Evolutionary conservation across 2,888 invertebrate genomes (phyloP).

Genomic region (Melanophora roralis): DNA sequence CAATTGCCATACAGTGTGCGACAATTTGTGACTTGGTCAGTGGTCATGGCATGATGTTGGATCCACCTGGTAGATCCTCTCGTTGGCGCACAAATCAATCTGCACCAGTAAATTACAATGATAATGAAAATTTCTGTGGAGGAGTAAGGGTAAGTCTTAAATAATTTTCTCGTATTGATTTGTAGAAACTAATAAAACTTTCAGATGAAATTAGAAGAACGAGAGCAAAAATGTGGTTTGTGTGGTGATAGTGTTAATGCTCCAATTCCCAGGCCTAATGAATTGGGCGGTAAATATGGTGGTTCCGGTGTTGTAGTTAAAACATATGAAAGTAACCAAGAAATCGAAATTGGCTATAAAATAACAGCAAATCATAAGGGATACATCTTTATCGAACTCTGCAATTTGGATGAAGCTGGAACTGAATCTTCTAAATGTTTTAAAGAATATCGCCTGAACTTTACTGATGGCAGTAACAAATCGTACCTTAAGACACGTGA

Average conservation of each 20-base stretch:
- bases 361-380: constrained; percentile 79
- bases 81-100: constrained; percentile 78
- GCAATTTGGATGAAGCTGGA: constrained; percentile 76
- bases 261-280: constrained; percentile 78
- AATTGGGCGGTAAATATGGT: constrained; percentile 79
- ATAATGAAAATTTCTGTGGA: constrained; percentile 79
- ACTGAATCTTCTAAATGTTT: constrained; percentile 79
- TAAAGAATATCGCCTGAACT: constrained; percentile 72
- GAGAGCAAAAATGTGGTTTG: constrained; percentile 79
- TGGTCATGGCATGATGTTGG: constrained; percentile 79
- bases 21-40: constrained; percentile 33
- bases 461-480: constrained; percentile 70
- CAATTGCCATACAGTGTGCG: neutral
- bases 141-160: constrained; percentile 74
- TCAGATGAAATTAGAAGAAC: constrained; percentile 73
- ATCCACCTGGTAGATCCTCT: constrained; percentile 79
- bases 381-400: constrained; percentile 78
- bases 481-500: constrained; percentile 63
- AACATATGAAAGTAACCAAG: constrained; percentile 71
- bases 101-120: constrained; percentile 79
- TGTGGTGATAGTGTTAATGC: constrained; percentile 79
- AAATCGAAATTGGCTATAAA: constrained; percentile 69
- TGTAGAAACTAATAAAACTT: constrained; percentile 61
- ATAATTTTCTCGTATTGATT: too few relatives aligned
- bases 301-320: constrained; percentile 78